phyloP scores from a whole-genome alignment of 1,140 invertebrate species.

The Zaprionus capensis region DNA sequence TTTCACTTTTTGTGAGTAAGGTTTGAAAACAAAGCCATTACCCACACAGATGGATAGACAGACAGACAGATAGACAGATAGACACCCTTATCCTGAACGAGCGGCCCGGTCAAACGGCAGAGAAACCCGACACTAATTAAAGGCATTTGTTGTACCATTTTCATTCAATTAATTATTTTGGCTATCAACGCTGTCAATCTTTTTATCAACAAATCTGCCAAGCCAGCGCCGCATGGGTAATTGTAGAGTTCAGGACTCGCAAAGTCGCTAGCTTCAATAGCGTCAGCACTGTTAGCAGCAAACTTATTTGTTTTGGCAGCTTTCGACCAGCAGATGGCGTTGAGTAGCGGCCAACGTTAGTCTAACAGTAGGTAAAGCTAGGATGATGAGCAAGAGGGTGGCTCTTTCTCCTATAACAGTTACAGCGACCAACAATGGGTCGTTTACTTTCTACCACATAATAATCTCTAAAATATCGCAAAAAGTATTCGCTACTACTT shows the following conservation, averaged over 20 bases:
- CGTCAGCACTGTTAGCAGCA: constrained; percentile 2
- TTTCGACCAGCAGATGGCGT: constrained; percentile 33
- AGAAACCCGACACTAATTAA: constrained; percentile 79
- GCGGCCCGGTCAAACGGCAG: constrained; percentile 8
- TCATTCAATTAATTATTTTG: constrained; percentile 83
- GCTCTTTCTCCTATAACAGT: background rate
- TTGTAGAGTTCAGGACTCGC: background rate
- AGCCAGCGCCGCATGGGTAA: constrained; percentile 8
- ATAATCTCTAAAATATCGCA: background rate
- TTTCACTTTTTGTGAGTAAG: background rate
- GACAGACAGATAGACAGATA: constrained; percentile 5
- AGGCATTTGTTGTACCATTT: constrained; percentile 76
- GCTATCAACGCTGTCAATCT: constrained; percentile 82
- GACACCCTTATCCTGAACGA: constrained; percentile 2
- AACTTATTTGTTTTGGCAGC: constrained; percentile 52
- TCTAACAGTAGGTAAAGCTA: background rate
- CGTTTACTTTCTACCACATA: constrained; percentile 31
- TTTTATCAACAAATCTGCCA: constrained; percentile 77
- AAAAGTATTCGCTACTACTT: constrained; percentile 1
- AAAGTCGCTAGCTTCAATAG: constrained; percentile 20
- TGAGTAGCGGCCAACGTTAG: constrained; percentile 28
- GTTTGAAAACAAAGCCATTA: constrained; percentile 21
- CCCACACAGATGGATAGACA: constrained; percentile 1
- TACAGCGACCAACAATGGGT: constrained; percentile 52
- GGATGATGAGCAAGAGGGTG: background rate